A percentile compares a stretch with the other conserved stretches of the same genome.
These are phyloP conservation scores for Mizuhopecten yessoensis DNA, from an alignment of 1,140 invertebrate genomes.

Conservation along the genomic window DNA sequence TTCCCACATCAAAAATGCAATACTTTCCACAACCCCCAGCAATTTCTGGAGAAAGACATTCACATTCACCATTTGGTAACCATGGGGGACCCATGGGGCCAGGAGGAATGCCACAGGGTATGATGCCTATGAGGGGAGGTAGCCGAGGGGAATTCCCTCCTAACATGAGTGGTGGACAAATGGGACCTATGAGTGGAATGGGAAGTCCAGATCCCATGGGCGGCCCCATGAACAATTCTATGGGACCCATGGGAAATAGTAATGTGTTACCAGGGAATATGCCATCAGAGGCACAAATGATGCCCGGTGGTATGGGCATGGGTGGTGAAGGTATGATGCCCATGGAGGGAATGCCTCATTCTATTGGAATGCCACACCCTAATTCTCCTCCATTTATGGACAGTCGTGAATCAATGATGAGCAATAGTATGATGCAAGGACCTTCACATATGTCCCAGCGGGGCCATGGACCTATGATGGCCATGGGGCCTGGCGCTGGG, in stretches of 20 bases:
- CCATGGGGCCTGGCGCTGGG: conserved; percentile 50
- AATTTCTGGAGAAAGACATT: conserved; percentile 69
- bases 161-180: conserved; percentile 49
- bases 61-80: conserved; percentile 73
- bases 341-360: conserved; percentile 53
- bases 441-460: conserved; percentile 21
- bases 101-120: conserved; percentile 63
- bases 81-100: conserved; percentile 74
- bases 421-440: conserved; percentile 59
- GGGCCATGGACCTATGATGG: conserved; percentile 53
- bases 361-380: conserved; percentile 60
- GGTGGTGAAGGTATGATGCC: conserved; percentile 50
- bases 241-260: conserved; percentile 51
- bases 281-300: conserved; percentile 51
- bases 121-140: conserved; percentile 56
- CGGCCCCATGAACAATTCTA: conserved; percentile 42
- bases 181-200: conserved; percentile 62
- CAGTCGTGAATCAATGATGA: conserved; percentile 57
- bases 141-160: conserved; percentile 51
- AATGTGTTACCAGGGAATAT: conserved; percentile 54
- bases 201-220: conserved; percentile 54
- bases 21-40: conserved; percentile 72
- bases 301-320: conserved; percentile 42
- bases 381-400: conserved; percentile 59
- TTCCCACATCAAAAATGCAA: conserved; percentile 89